Percentiles rank a stretch among this genome's conserved stretches.
phyloP scores from a whole-genome alignment of 2,888 invertebrate genomes.

The Dysmachus trigonus region DNA sequence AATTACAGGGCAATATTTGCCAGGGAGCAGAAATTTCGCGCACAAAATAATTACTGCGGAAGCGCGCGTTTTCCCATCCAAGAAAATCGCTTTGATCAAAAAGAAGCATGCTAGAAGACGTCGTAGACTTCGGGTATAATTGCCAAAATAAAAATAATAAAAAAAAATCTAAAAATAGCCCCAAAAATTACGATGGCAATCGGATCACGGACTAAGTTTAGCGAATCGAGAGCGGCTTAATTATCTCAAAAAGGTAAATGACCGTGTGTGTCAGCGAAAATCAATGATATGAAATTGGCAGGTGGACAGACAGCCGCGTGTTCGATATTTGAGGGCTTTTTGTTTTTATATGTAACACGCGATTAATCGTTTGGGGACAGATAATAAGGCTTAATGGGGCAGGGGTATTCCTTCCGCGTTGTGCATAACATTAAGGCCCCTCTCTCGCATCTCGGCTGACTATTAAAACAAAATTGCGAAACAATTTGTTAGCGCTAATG shows the following conservation, averaged over 20 bases:
- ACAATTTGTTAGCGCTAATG: background rate
- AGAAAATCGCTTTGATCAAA: background rate
- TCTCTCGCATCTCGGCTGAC: background rate
- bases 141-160: no score
- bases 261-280: background rate
- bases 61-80: background rate
- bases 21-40: background rate
- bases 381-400: background rate
- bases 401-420: background rate
- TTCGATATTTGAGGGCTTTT: background rate
- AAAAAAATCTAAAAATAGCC: background rate
- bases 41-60: background rate
- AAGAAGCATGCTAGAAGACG: background rate
- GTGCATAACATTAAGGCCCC: background rate
- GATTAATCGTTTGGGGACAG: background rate
- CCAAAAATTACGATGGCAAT: background rate
- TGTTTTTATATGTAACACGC: background rate
- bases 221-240: background rate
- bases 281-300: background rate
- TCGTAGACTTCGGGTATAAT: background rate
- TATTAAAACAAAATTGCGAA: conserved; percentile 18
- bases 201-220: background rate
- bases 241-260: background rate
- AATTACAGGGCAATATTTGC: background rate
- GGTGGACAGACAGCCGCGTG: background rate